These are phyloP conservation scores for Parazoanthus swiftii DNA, from an alignment of 92 coral and sea anemone genomes.

Conservation along the genomic window DNA sequence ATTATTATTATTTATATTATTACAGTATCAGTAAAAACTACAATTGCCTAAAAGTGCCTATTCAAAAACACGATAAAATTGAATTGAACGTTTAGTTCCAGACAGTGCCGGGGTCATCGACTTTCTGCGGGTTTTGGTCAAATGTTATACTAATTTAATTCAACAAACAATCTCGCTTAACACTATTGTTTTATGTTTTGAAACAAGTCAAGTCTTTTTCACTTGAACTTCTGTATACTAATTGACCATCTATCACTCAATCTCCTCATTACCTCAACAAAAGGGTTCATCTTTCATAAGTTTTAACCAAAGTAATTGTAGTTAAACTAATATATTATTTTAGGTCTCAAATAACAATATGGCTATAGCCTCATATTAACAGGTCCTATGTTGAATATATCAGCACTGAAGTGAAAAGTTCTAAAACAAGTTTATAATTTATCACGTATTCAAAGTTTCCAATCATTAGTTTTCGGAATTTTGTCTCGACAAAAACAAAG, in stretches of 20 bases:
- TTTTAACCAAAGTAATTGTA: not conserved
- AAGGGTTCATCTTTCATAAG: not conserved
- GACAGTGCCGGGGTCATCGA: not conserved
- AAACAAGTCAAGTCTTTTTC: not conserved
- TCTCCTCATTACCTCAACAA: not conserved
- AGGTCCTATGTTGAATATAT: not conserved
- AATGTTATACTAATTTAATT: too few species aligned
- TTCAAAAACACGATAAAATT: not conserved
- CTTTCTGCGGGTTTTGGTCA: not conserved
- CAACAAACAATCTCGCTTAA: not conserved
- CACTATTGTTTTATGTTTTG: not conserved
- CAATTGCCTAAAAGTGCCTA: not conserved
- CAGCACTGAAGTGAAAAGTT: not conserved
- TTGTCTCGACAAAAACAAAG: too few species aligned
- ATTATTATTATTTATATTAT: too few species aligned
- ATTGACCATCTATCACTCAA: not conserved
- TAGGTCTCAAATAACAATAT: not conserved
- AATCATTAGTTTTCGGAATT: not conserved
- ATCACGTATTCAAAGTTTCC: not conserved
- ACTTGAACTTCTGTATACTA: not conserved
- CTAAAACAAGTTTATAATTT: not conserved
- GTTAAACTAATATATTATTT: too few species aligned
- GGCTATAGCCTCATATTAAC: not conserved
- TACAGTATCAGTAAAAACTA: not conserved
- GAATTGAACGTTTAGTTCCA: not conserved